These are phyloP conservation scores for Escarpia spicata DNA, from an alignment of 2,888 invertebrate species.

Conservation along the genomic window DNA sequence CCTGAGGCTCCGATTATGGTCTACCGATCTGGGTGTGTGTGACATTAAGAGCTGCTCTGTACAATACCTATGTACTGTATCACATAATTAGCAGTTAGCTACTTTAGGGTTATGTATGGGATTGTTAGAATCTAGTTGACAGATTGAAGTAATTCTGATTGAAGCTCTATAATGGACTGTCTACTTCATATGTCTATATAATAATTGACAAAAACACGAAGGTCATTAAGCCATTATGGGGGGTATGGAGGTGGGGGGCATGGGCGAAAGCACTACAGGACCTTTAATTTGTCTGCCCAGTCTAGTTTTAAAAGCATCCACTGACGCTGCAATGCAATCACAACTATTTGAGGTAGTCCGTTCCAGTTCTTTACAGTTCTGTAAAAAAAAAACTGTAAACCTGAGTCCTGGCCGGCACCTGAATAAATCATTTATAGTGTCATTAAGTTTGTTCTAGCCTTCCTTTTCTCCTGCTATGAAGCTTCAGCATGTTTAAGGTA, in stretches of 20 bases:
- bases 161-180: background rate
- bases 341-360: no score
- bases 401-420: no score
- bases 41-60: background rate
- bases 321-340: no score
- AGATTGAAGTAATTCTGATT: background rate
- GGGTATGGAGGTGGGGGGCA: no score
- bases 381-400: no score
- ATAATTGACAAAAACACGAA: no score
- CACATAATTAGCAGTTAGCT: background rate
- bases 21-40: background rate
- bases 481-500: background rate
- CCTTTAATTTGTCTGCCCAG: no score
- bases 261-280: no score
- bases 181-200: background rate
- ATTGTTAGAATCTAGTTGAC: background rate
- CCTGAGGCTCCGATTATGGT: background rate
- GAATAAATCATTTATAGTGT: background rate
- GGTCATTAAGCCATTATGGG: no score
- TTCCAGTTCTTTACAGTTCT: no score
- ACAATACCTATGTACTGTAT: conserved; percentile 3
- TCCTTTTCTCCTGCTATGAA: background rate
- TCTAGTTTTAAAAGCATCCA: no score
- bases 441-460: background rate
- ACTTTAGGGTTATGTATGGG: background rate